Evolutionary conservation across 2,888 invertebrate species (phyloP).

Genomic region (Leucophenga montana): DNA sequence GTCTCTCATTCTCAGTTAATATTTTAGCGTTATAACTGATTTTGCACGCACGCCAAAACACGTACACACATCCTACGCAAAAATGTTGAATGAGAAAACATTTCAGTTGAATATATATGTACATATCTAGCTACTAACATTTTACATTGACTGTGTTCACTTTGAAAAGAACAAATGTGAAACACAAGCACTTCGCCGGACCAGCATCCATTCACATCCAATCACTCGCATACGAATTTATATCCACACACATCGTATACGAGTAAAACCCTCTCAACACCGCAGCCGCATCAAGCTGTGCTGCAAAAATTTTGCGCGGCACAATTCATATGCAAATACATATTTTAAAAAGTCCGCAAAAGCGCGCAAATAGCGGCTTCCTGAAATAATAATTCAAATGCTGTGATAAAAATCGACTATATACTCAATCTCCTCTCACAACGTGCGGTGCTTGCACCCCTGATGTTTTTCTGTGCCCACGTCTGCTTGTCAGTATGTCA

Average conservation of each 20-base stretch:
- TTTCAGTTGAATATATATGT: background rate
- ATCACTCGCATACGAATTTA: too few relatives aligned
- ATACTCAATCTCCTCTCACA: slow-evolving; percentile 36
- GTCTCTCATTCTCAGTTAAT: slow-evolving; percentile 50
- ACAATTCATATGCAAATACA: slow-evolving; percentile 65
- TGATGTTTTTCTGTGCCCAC: background rate
- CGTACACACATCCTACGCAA: slow-evolving; percentile 42
- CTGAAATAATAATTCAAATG: slow-evolving; percentile 71
- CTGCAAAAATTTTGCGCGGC: slow-evolving; percentile 47
- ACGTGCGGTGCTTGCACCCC: background rate
- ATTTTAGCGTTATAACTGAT: slow-evolving; percentile 64
- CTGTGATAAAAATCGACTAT: slow-evolving; percentile 68
- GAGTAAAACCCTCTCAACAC: background rate
- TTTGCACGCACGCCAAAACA: slow-evolving; percentile 46
- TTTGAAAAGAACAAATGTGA: background rate
- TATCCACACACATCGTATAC: background rate
- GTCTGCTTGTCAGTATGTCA: background rate
- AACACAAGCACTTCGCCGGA: slow-evolving; percentile 15
- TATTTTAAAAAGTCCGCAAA: slow-evolving; percentile 48
- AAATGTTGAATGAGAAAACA: background rate
- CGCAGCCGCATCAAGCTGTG: slow-evolving; percentile 45
- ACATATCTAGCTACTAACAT: background rate
- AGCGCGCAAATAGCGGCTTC: slow-evolving; percentile 71
- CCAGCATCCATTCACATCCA: background rate
- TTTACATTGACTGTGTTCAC: background rate